A percentile compares a stretch with the other conserved stretches of the same genome.
Conservation (phyloP, 1,140 invertebrate species). For the Scylla paramamosain region DNA sequence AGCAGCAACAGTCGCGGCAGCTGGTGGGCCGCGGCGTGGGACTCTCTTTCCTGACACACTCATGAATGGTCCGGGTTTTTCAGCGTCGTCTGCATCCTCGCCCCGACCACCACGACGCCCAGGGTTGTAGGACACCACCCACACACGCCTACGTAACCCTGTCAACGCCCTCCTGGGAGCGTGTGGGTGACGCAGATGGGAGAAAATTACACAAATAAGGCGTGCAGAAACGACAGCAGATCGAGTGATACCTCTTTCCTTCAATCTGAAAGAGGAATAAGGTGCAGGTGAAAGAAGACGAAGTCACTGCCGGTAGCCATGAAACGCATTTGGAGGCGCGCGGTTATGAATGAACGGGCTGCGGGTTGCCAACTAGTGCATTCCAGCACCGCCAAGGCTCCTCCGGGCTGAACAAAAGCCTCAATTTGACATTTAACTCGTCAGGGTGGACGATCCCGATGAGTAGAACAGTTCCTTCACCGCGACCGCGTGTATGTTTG, state of each 20-base stretch:
- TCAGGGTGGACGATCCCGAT: conserved; percentile 26
- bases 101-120: background rate
- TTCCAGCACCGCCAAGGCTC: background rate
- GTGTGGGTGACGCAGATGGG: background rate
- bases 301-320: conserved; percentile 1
- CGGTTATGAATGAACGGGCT: conserved; percentile 58
- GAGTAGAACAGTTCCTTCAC: background rate
- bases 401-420: conserved; percentile 48
- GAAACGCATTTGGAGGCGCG: conserved; percentile 18
- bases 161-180: background rate
- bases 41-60: background rate
- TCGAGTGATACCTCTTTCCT: background rate
- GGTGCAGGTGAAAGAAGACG: background rate
- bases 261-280: background rate
- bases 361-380: conserved; percentile 46
- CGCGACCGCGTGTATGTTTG: background rate
- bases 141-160: background rate
- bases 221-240: background rate
- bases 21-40: background rate
- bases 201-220: background rate
- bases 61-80: background rate
- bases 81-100: background rate
- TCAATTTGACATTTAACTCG: conserved; percentile 31
- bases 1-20: background rate
- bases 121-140: background rate